Evolutionary conservation across 2,113 vertebrate species (phyloP).

Genomic region (Brachyhypopomus gauderio): DNA sequence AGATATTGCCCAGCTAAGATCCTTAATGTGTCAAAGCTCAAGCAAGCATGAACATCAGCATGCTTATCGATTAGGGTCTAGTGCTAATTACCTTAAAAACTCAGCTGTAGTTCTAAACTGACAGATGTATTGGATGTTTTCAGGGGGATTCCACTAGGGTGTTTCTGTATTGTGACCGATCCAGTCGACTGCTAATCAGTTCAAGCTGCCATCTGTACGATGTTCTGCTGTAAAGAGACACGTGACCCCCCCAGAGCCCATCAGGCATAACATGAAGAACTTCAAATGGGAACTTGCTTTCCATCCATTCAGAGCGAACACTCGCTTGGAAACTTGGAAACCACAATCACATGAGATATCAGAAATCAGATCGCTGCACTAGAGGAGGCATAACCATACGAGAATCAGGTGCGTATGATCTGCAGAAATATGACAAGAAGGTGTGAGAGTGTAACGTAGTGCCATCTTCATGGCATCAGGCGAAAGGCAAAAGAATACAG

Average conservation of each 20-base stretch:
- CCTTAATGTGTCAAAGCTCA: neutral
- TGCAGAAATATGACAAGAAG: neutral
- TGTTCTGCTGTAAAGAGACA: neutral
- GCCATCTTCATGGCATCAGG: no score
- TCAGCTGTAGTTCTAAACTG: neutral
- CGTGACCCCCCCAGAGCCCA: conserved; percentile 20
- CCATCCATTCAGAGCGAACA: conserved; percentile 1
- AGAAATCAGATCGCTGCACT: no score
- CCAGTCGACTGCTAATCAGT: conserved; percentile 17
- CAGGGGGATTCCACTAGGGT: conserved; percentile 28
- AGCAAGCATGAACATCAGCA: neutral
- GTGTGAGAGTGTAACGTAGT: no score
- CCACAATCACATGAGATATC: neutral
- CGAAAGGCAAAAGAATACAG: no score
- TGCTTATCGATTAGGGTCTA: neutral
- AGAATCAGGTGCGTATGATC: conserved; percentile 15
- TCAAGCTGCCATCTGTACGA: conserved; percentile 9
- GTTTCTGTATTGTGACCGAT: neutral
- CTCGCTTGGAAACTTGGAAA: neutral
- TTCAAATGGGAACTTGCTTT: neutral
- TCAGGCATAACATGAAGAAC: conserved; percentile 14
- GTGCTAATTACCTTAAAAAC: neutral
- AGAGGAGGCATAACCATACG: neutral
- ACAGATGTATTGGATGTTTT: conserved; percentile 3
- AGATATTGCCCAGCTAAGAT: neutral